Base-by-base conservation (phyloP, 2,888 invertebrate genomes). In the Hydroisotoma schaefferi region DNA sequence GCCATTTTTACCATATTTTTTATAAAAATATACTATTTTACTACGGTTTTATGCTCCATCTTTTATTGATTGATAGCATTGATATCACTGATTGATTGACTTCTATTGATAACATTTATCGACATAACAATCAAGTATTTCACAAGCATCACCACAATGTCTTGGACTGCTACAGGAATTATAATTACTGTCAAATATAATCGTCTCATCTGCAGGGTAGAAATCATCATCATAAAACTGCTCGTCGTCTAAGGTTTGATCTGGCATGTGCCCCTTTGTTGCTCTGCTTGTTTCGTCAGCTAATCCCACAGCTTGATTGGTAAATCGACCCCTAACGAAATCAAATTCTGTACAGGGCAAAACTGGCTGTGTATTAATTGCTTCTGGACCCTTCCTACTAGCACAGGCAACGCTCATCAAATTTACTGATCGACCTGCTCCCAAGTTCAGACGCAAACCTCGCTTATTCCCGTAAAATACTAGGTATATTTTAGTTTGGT, bases 361-460 rank as follows among this genome's bases (percentile, higher is more conserved):
- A 27, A 26, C 47, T 8, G 54, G 47, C 18, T 55, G 37, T 20
- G 46, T 38, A 2, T 43, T 29, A 18, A 48, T 29, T 20, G 29
- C 51, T 0, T 37, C 22, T 2, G 57, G 54, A 3, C 15, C 3
- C 23, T 26, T 38, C 10, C 29, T 49, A 2, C 20, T 51, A 4
- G 49, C 47, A 8, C 40, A 25, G 15, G 43, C 22, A 1, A 51
- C 44, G n/a, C 38, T 61, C 60, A 64, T 61, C 15, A 64, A 18
- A 18, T 20, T 55, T 8, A 60, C 47, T 8, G 27, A 44, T 12
- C 46, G 51, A 18, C 66, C 63, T 28, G 55, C 48, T 2, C 63
- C 66, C 18, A 67, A 61, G 47, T 67, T 67, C 10, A 63, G 48
- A 22, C 52, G 43, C 15, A 67, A 46, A 5, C 66, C 66, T 25